Conservation (phyloP, 2,888 invertebrate genomes). For the Lypha dubia region DNA sequence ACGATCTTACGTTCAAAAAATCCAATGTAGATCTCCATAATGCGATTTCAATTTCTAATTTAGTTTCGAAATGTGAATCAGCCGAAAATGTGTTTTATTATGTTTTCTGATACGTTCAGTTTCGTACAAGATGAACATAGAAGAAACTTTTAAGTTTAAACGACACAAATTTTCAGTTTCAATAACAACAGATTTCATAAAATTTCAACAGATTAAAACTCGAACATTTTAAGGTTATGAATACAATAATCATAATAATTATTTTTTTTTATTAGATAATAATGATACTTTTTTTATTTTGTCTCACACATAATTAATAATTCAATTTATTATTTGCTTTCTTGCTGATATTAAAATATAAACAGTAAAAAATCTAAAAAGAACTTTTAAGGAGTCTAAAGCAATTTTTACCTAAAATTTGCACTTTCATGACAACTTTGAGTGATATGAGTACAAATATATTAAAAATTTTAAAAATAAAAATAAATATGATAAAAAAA, state of each 20-base stretch:
- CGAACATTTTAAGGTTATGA: slow-evolving; percentile 71
- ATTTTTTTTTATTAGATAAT: slow-evolving; percentile 75
- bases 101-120: too few species aligned
- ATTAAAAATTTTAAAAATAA: slow-evolving; percentile 31
- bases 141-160: too few species aligned
- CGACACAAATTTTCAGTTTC: too few species aligned
- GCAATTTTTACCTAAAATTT: slow-evolving; percentile 37
- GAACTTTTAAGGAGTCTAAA: slow-evolving; percentile 35
- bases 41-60: too few species aligned
- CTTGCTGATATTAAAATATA: slow-evolving; percentile 63
- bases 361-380: slow-evolving; percentile 58
- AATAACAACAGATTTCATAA: too few species aligned
- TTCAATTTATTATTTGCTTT: slow-evolving; percentile 60
- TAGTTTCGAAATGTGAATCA: too few species aligned
- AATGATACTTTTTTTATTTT: slow-evolving; percentile 74
- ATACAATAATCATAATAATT: slow-evolving; percentile 75
- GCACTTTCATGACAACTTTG: slow-evolving; percentile 18
- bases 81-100: too few species aligned
- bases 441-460: slow-evolving; percentile 30
- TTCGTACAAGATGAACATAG: too few species aligned
- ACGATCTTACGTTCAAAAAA: too few species aligned
- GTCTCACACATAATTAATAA: slow-evolving; percentile 74
- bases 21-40: too few species aligned
- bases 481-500: slow-evolving; percentile 31
- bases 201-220: neutral